A percentile compares a stretch with the other conserved stretches of the same genome.
phyloP scores from a whole-genome alignment of 2,797 vertebrate species.

The Coracias cyanogaster region DNA sequence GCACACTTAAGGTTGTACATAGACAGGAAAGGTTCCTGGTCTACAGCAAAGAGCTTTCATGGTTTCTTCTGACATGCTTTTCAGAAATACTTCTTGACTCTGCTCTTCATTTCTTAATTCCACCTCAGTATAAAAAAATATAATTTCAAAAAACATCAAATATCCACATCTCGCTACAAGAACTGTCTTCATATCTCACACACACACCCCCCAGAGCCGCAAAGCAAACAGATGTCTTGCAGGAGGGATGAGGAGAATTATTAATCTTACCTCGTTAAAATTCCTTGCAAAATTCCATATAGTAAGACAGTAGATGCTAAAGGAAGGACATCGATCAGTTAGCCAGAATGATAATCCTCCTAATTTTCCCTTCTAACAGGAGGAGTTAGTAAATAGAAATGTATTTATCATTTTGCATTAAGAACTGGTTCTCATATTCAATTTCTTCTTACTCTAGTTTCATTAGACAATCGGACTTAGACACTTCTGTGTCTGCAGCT shows the following conservation, averaged over 20 bases:
- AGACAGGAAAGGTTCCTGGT: background rate
- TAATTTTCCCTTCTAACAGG: background rate
- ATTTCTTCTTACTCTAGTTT: conserved; percentile 2
- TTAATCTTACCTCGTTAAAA: background rate
- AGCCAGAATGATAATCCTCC: background rate
- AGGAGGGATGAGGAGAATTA: background rate
- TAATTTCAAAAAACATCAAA: background rate
- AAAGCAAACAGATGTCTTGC: background rate
- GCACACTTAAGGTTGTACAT: background rate
- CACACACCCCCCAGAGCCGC: background rate
- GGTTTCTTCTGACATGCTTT: background rate
- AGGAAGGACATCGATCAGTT: background rate
- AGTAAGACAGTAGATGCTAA: background rate
- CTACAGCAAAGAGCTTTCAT: background rate
- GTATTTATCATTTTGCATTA: background rate
- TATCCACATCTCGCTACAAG: background rate
- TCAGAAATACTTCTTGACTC: background rate
- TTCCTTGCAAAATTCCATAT: background rate
- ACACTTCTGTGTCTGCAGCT: background rate
- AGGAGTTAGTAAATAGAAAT: background rate
- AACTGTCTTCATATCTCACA: background rate
- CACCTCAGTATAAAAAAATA: background rate
- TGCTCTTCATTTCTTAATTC: background rate
- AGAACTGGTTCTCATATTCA: background rate
- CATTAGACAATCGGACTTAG: conserved; percentile 1